Percentiles rank a stretch among this genome's conserved stretches.
Conservation (phyloP, 2,113 vertebrate genomes). For the Illadopsis cleaveri region DNA sequence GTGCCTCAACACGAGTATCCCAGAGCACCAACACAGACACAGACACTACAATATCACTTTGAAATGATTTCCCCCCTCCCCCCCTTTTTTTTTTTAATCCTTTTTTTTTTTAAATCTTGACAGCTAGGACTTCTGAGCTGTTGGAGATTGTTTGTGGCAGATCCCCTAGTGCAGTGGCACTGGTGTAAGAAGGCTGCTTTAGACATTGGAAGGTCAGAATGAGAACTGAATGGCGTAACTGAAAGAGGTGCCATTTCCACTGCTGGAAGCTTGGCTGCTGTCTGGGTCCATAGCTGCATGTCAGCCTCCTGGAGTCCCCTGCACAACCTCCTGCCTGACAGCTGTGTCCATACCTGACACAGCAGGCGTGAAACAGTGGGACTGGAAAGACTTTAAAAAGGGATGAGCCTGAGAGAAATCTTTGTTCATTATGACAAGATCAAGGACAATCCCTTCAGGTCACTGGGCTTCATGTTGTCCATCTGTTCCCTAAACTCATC, state of each 20-base stretch:
- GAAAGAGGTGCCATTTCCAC: constrained; percentile 28
- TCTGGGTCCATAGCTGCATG: not conserved
- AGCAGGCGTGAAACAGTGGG: constrained; percentile 38
- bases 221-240: not conserved
- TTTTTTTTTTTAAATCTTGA: constrained; percentile 19
- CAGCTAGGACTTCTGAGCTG: constrained; percentile 50
- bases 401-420: constrained; percentile 49
- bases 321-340: not conserved
- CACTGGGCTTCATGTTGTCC: constrained; percentile 36
- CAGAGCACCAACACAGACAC: constrained; percentile 69
- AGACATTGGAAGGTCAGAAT: constrained; percentile 52
- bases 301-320: constrained; percentile 38
- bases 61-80: constrained; percentile 22
- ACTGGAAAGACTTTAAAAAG: constrained; percentile 50
- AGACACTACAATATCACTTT: constrained; percentile 71
- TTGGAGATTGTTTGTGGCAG: constrained; percentile 29
- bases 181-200: constrained; percentile 54
- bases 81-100: not conserved
- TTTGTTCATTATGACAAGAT: constrained; percentile 34
- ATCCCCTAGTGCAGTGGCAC: constrained; percentile 59
- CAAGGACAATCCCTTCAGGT: constrained; percentile 29
- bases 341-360: not conserved
- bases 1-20: constrained; percentile 65
- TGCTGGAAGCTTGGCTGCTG: not conserved
- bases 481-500: constrained; percentile 58